Evolutionary conservation across 2,797 vertebrate genomes (phyloP), one percentile per base, ranked within the genome.

Genomic region (Danio aesculapii): DNA sequence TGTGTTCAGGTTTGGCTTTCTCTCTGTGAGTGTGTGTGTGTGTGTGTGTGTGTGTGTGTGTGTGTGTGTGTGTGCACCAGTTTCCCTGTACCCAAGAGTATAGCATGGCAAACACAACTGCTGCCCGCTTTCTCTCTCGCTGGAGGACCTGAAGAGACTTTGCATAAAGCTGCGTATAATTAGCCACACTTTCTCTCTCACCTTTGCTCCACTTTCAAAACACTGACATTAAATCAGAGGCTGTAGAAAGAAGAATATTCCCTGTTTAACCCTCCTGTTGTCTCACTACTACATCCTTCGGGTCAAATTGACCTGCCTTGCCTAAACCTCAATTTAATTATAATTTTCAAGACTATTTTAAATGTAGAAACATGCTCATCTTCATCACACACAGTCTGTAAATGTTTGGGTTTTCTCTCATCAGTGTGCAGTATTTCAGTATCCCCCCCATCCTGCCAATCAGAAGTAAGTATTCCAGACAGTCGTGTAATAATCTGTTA

Each of bases 151-250:
- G 68, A 73, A 58, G 70, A 73, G 75, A 59, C 52, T 83, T 63
- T 77, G 61, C 70, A 70, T 83, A 77, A 21, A 67, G 61, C 39
- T 73, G 47, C 30, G 30, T 73, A 64, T 83, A 78, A 83, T 83
- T 52, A 78, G 61, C 50, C 52, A 39, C 17, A 59, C 77, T 62
- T 55, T 67, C 46, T 82, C 50, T 72, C 44, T 30, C 53, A 71
- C 21, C 75, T 67, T 72, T 72, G n/a, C 14, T 77, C 41, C 66
- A 68, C 30, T 83, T 77, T 83, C 47, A 70, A 83, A 73, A 67
- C 61, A 46, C 17, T 59, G 12, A 8, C 39, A 17, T 52, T 67
- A 9, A 30, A 53, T 39, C 53, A 61, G 30, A 14, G 10, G 58
- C 63, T 39, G 7, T 11, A 53, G 16, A 74, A 53, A 80, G 44